Evolutionary conservation across 64 coral and sea anemone species (phyloP), one percentile per base, ranked within the genome.

Genomic region (Astreopora myriophthalma): DNA sequence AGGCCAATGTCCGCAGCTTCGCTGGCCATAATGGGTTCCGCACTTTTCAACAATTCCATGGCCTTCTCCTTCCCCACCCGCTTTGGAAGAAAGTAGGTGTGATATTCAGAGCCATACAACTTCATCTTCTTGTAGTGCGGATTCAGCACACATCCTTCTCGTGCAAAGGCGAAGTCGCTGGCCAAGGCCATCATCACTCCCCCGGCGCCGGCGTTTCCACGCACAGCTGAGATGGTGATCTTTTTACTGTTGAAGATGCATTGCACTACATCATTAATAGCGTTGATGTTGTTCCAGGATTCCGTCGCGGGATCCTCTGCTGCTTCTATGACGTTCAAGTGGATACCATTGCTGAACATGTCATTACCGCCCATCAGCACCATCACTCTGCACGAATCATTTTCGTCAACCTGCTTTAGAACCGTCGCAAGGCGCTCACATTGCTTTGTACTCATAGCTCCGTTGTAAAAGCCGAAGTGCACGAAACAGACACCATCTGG

Each of bases 341-440:
- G 94, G 84, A 95, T 95, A 24, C 94, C 94, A 20, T 95, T 95
- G 35, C 94, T 86, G 64, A 91, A 91, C 73, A 95, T 60, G 30
- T 95, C 86, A 78, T 62, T 38, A 0, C 94, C 94, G 25, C 94
- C 94, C 66, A 77, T 95, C 1, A 95, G 83, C 8, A 95, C 82
- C 5, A 91, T 80, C 22, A 95, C 94, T 40, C 91, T 86, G 51
- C 71, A 44, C 14, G 32, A 55, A 13, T 95, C 94, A 38, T 91
- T 74, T 22, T 79, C 69, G 22, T 85, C 88, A 42, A 91, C 42
- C 28, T 34, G 79, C 58, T 34, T 40, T 17, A 95, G 36, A 6
- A 86, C 71, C 17, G 36, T 27, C 2, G 46, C n/a, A 0, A 95
- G 73, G 26, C 94, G 79, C 42, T 88, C 25, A 51, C 94, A 95